Percentiles rank a stretch among this genome's conserved stretches.
Evolutionary conservation across 2,797 vertebrate species (phyloP).

Genomic region (Lepilemur ruficaudatus): DNA sequence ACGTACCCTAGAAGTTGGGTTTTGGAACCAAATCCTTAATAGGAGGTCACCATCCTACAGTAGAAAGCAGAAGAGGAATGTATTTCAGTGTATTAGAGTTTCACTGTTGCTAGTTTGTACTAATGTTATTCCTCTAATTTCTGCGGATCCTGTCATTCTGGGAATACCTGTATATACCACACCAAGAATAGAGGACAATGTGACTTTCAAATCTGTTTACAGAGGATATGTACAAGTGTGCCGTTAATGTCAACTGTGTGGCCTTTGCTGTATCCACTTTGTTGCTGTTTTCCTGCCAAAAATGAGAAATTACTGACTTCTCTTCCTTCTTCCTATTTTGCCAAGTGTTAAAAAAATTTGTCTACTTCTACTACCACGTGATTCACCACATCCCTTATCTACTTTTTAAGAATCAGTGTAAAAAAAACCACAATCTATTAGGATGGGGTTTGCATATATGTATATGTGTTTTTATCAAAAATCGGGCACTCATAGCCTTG

Average conservation of each 20-base stretch:
- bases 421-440: constrained; percentile 47
- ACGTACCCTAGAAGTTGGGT: not conserved
- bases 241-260: constrained; percentile 3
- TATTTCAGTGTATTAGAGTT: not conserved
- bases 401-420: constrained; percentile 27
- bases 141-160: not conserved
- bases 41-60: not conserved
- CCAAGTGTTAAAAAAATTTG: constrained; percentile 21
- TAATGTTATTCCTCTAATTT: constrained; percentile 1
- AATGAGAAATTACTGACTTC: constrained; percentile 32
- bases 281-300: constrained; percentile 26
- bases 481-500: not conserved
- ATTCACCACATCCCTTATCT: not conserved
- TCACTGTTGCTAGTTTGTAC: not conserved
- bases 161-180: not conserved
- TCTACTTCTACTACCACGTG: not conserved
- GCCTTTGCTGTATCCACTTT: not conserved
- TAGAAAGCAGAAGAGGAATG: not conserved
- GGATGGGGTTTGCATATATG: constrained; percentile 21
- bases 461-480: constrained; percentile 37
- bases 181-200: not conserved
- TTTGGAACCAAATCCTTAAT: constrained; percentile 4
- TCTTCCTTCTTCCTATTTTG: constrained; percentile 25
- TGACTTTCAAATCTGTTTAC: constrained; percentile 45
- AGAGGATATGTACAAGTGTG: not conserved